These are phyloP conservation scores for Xiphophorus couchianus DNA, from an alignment of 2,113 vertebrate genomes.

Conservation along the genomic window DNA sequence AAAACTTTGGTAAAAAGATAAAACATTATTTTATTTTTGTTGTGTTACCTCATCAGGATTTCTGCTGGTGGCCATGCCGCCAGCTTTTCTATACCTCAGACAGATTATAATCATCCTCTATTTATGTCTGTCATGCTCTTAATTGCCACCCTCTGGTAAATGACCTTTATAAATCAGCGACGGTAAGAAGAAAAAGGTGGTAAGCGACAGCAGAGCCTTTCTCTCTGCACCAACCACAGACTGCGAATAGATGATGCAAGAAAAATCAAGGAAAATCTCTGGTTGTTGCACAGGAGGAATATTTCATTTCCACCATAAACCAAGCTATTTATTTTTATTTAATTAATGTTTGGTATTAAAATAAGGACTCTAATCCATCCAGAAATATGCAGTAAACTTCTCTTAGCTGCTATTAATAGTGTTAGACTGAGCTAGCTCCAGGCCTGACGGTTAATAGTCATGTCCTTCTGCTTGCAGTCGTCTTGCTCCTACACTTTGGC, in stretches of 20 bases:
- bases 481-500: no score
- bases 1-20: background rate
- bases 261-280: background rate
- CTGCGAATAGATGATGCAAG: background rate
- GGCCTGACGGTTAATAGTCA: no score
- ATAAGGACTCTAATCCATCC: no score
- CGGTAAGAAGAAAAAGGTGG: background rate
- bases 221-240: background rate
- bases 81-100: background rate
- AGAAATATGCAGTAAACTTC: no score
- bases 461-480: no score
- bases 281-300: background rate
- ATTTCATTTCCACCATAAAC: background rate
- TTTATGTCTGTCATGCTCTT: background rate
- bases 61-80: background rate
- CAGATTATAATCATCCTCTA: background rate
- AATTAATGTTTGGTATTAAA: no score
- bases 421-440: no score
- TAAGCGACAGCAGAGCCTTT: background rate
- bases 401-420: no score
- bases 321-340: no score
- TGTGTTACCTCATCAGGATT: background rate
- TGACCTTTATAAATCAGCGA: background rate
- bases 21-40: background rate
- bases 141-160: slow-evolving; percentile 6